These are phyloP conservation scores for Podarcis muralis DNA, from an alignment of 2,113 vertebrate species.

Conservation along the genomic window DNA sequence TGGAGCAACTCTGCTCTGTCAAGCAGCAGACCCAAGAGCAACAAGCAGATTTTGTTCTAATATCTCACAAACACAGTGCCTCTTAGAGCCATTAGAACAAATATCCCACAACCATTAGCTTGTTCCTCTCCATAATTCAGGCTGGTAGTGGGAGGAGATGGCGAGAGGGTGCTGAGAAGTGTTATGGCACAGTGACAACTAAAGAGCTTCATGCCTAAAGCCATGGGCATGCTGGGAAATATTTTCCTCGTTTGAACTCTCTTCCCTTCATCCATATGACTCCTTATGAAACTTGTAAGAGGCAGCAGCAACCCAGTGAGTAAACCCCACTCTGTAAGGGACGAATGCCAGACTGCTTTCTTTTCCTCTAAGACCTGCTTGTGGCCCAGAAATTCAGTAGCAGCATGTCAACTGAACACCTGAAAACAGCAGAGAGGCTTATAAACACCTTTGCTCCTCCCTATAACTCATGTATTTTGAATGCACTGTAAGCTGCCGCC, in stretches of 20 bases:
- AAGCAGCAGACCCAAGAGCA: not conserved
- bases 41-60: not conserved
- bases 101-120: not conserved
- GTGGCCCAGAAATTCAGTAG: not conserved
- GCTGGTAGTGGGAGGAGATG: too few species aligned
- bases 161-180: too few species aligned
- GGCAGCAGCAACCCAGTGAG: not conserved
- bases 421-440: not conserved
- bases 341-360: not conserved
- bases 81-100: not conserved
- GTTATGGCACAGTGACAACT: too few species aligned
- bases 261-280: not conserved
- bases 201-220: not conserved
- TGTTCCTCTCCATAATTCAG: not conserved
- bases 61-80: not conserved
- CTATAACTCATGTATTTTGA: not conserved
- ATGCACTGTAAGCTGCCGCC: not conserved
- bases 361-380: not conserved
- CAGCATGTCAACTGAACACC: not conserved
- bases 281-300: not conserved
- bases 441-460: not conserved
- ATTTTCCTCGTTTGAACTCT: not conserved
- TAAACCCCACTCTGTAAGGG: not conserved
- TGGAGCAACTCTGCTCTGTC: not conserved
- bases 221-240: too few species aligned